Evolutionary conservation across 2,888 invertebrate species (phyloP), one percentile per base, ranked within the genome.

Genomic region (Lordiphosa andalusiaca): DNA sequence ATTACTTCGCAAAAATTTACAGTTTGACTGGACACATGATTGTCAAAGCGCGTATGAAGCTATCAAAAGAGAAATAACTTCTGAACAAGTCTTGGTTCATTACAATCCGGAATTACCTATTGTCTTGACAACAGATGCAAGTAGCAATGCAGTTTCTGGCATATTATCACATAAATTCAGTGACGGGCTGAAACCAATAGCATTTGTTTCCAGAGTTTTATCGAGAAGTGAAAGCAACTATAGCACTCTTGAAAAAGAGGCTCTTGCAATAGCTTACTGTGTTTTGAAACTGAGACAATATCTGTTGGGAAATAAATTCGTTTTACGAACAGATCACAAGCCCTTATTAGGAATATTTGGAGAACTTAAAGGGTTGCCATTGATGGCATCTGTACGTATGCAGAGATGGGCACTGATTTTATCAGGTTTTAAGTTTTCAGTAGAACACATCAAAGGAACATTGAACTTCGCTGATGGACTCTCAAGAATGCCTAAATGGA

Each of bases 251-350:
- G 40, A 40, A 10, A 40, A 40, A 7, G 19, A 40, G 19, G 40
- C 40, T 13, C 19, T 40, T 10, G 19, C 40, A 19, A 40, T 40
- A 19, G 21, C 21, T 19, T 40, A 40, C 10, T 40, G 40, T 7
- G 40, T 40, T 19, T 7, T 40, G 12, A 40, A 40, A 7, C 25
- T 25, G 7, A 7, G 7, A 25, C 6, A 7, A 12, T 42, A 42
- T n/a, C 23, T 42, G 12, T 12, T 42, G 12, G 42, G 42, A 42
- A 42, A 42, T 9, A 23, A 25, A n/a, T 42, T 42, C 12, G 25
- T 42, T 2, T 25, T 42, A 25, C 23, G 42, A n/a, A 42, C 42
- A n/a, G 42, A 42, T n/a, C 42, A 42, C 12, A 42, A 25, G 7
- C 33, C 33, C 7, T 7, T 33, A 6, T n/a, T 12, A 7, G 33